Evolutionary conservation across 1,140 invertebrate genomes (phyloP).

Genomic region (Drosophila ironensis): DNA sequence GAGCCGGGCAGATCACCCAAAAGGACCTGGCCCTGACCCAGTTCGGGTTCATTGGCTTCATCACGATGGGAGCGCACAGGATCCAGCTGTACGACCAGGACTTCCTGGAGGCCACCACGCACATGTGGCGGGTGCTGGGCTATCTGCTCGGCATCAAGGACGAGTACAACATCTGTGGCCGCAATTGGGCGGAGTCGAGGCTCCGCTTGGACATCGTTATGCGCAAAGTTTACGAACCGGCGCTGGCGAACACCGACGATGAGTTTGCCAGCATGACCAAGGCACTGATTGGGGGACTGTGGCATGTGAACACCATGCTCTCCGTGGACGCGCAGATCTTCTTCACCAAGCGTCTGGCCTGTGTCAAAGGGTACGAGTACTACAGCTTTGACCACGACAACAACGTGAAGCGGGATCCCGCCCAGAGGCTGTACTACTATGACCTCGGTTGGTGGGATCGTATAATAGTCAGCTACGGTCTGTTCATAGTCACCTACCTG

Average conservation of each 20-base stretch:
- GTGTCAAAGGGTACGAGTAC: conserved; percentile 73
- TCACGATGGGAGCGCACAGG: conserved; percentile 85
- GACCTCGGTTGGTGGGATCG: conserved; percentile 71
- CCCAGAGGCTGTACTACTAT: conserved; percentile 58
- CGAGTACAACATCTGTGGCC: conserved; percentile 78
- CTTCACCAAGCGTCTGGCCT: conserved; percentile 72
- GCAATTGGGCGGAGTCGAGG: conserved; percentile 63
- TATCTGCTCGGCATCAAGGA: conserved; percentile 91
- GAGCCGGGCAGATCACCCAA: conserved; percentile 85
- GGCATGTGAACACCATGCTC: conserved; percentile 70
- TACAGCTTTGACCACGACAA: conserved; percentile 64
- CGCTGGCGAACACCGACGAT: conserved; percentile 46
- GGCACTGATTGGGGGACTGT: conserved; percentile 67
- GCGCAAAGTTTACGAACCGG: conserved; percentile 63
- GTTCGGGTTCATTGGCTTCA: conserved; percentile 93
- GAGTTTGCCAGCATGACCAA: conserved; percentile 69
- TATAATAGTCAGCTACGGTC: conserved; percentile 61
- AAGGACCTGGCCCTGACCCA: conserved; percentile 92
- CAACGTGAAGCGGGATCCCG: conserved; percentile 32
- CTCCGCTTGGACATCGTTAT: conserved; percentile 66
- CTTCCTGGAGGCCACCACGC: conserved; percentile 89
- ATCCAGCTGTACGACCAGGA: conserved; percentile 86
- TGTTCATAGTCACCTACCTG: conserved; percentile 67
- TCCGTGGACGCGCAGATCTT: conserved; percentile 62
- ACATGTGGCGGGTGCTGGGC: conserved; percentile 93